Evolutionary conservation across 2,797 vertebrate species (phyloP).

Genomic region (Hydrolagus colliei): DNA sequence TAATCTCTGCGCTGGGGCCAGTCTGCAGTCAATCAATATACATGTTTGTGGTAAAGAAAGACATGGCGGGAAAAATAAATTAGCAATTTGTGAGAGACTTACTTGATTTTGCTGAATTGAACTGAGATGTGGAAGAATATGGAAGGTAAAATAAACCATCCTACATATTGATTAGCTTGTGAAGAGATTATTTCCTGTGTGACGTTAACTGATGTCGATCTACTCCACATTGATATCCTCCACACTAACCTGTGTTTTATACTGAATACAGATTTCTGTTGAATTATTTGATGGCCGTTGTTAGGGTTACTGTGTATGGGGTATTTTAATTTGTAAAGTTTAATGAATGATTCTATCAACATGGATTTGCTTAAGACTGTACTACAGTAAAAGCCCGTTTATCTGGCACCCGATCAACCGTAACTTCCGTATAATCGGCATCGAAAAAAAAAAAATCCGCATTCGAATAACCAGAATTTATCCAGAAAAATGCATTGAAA

Average conservation of each 20-base stretch:
- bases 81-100: background rate
- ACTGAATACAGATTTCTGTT: background rate
- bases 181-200: too few species aligned
- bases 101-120: background rate
- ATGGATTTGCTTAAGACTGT: background rate
- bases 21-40: background rate
- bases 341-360: background rate
- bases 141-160: background rate
- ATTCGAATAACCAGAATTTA: too few species aligned
- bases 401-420: too few species aligned
- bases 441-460: too few species aligned
- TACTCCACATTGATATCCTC: background rate
- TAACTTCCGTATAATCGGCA: too few species aligned
- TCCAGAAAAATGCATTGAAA: too few species aligned
- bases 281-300: background rate
- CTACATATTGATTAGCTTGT: too few species aligned
- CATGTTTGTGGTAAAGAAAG: background rate
- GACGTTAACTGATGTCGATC: too few species aligned
- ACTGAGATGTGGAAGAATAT: background rate
- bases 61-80: background rate
- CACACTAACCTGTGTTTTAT: background rate
- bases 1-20: background rate
- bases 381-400: too few species aligned
- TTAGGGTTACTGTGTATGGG: background rate
- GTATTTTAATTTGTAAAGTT: slow-evolving; percentile 1